Conservation (phyloP, 1,140 invertebrate genomes). For the Sinonovacula constricta region DNA sequence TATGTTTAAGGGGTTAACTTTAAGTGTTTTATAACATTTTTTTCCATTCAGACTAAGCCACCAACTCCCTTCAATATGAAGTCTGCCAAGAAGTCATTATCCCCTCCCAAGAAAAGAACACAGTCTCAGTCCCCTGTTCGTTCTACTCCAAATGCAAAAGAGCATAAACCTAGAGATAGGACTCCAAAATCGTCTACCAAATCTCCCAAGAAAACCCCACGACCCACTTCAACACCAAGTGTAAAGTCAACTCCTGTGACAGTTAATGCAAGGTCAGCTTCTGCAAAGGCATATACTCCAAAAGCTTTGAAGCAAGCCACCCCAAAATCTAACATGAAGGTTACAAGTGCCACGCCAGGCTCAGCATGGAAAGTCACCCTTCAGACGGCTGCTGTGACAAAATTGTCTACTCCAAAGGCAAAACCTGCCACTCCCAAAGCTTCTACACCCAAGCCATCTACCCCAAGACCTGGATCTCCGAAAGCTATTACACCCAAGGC, state of each 20-base stretch:
- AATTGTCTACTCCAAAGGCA: slow-evolving; percentile 19
- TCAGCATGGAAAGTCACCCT: neutral
- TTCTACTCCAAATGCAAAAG: neutral
- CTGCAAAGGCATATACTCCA: slow-evolving; percentile 24
- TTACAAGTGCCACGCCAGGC: slow-evolving; percentile 15
- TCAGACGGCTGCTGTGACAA: neutral
- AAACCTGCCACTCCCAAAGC: slow-evolving; percentile 4
- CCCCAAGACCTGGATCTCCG: slow-evolving; percentile 9
- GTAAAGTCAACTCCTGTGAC: neutral
- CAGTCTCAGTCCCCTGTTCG: slow-evolving; percentile 38
- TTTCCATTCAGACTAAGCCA: slow-evolving; percentile 28
- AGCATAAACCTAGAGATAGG: slow-evolving; percentile 31
- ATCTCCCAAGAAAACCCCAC: neutral
- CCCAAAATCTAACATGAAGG: no score
- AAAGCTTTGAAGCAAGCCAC: slow-evolving; percentile 15
- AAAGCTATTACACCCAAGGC: slow-evolving; percentile 16
- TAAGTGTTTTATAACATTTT: no score
- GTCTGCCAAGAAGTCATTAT: slow-evolving; percentile 1
- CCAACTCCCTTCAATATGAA: slow-evolving; percentile 5
- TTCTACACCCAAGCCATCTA: slow-evolving; percentile 11
- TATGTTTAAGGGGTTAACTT: no score
- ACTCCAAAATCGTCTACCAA: slow-evolving; percentile 39
- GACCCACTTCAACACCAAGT: slow-evolving; percentile 10
- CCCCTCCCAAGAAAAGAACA: slow-evolving; percentile 18
- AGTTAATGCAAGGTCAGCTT: neutral